Conservation (phyloP, 2,888 invertebrate genomes). For the Dasysyrphus albostriatus region DNA sequence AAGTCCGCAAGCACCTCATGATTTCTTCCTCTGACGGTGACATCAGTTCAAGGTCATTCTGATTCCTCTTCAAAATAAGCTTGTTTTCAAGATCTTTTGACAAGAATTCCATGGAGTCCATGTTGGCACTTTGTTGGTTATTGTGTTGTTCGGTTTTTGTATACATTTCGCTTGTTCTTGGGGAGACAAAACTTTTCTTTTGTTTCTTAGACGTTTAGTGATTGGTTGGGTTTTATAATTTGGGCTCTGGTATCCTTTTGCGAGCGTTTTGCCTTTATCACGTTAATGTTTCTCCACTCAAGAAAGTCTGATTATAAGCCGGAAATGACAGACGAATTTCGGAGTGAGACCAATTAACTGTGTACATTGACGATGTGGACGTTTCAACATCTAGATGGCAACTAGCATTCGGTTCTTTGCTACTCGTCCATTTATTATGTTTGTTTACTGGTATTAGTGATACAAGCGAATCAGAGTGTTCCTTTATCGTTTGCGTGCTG, state of each 20-base stretch:
- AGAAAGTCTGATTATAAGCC: constrained; percentile 30
- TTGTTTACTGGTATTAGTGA: constrained; percentile 55
- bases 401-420: constrained; percentile 75
- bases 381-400: constrained; percentile 77
- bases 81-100: constrained; percentile 61
- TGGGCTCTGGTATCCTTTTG: constrained; percentile 69
- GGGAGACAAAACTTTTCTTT: constrained; percentile 46
- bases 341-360: constrained; percentile 23
- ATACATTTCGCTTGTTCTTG: constrained; percentile 73
- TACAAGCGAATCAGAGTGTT: constrained; percentile 39
- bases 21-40: constrained; percentile 10
- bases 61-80: constrained; percentile 50
- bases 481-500: constrained; percentile 38
- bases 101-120: constrained; percentile 47
- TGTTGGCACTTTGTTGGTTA: constrained; percentile 47
- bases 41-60: constrained; percentile 29
- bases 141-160: constrained; percentile 76
- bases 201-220: constrained; percentile 13
- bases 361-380: constrained; percentile 71
- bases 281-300: constrained; percentile 57
- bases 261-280: constrained; percentile 59
- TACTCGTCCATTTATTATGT: constrained; percentile 76
- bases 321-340: constrained; percentile 5
- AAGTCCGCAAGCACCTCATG: constrained; percentile 47
- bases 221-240: constrained; percentile 41